A percentile compares a stretch with the other conserved stretches of the same genome.
Evolutionary conservation across 1,140 invertebrate genomes (phyloP).

Genomic region (Stegodyphus mimosarum): DNA sequence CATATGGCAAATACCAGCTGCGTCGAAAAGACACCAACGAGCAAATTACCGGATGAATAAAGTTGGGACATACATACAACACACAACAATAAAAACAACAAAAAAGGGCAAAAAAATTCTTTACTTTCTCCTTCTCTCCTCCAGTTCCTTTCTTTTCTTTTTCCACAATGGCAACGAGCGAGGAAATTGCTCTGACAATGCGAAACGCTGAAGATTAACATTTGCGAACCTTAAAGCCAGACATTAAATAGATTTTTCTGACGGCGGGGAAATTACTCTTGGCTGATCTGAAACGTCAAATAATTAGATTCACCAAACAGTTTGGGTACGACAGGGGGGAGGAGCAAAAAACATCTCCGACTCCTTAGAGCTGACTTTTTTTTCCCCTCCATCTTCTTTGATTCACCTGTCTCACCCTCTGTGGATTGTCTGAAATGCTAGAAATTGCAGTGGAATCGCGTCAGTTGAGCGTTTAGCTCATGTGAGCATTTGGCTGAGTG

Average conservation of each 20-base stretch:
- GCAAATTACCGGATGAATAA: conserved; percentile 41
- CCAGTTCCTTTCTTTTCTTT: too few species aligned
- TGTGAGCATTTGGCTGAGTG: conserved; percentile 13
- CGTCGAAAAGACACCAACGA: not conserved
- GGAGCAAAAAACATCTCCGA: not conserved
- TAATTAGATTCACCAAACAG: conserved; percentile 55
- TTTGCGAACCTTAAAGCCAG: not conserved
- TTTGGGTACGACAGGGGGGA: not conserved
- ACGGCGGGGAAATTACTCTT: conserved; percentile 22
- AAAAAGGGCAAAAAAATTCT: not conserved
- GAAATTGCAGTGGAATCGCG: conserved; percentile 25
- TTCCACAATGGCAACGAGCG: not conserved
- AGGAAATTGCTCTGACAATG: not conserved
- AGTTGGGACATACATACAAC: not conserved
- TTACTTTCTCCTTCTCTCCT: too few species aligned
- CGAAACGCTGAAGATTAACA: not conserved
- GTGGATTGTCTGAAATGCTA: conserved; percentile 17
- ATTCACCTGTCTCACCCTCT: not conserved
- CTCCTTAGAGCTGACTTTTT: not conserved
- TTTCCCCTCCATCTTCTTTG: not conserved
- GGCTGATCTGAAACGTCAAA: conserved; percentile 39
- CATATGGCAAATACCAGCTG: conserved; percentile 36
- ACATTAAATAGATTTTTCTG: conserved; percentile 45
- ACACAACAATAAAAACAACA: not conserved
- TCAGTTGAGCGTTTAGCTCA: conserved; percentile 9